Percentiles rank a stretch among this genome's conserved stretches.
Evolutionary conservation across 2,888 invertebrate genomes (phyloP).

Genomic region (Melanargia galathea): DNA sequence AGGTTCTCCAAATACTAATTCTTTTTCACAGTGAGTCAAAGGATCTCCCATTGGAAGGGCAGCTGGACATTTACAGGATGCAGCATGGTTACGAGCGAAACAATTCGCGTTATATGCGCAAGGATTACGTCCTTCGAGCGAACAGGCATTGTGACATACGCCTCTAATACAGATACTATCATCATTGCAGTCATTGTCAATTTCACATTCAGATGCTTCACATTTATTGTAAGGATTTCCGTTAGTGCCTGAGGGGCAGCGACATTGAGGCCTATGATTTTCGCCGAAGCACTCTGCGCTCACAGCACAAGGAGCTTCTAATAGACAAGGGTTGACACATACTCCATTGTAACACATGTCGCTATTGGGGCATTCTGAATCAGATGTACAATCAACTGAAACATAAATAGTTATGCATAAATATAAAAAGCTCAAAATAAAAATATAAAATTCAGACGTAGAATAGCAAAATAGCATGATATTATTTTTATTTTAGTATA

Average conservation of each 20-base stretch:
- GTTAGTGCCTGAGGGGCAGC: slow-evolving; percentile 87
- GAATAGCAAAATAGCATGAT: no score
- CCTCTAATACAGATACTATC: slow-evolving; percentile 87
- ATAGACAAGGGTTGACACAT: slow-evolving; percentile 90
- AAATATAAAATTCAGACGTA: background rate
- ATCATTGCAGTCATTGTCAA: slow-evolving; percentile 89
- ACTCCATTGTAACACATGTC: slow-evolving; percentile 92
- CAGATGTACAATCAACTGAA: slow-evolving; percentile 90
- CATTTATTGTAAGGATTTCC: slow-evolving; percentile 92
- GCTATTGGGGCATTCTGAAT: slow-evolving; percentile 90
- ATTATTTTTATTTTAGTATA: no score
- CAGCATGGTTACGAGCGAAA: slow-evolving; percentile 89
- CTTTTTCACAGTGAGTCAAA: slow-evolving; percentile 86
- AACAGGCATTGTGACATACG: slow-evolving; percentile 91
- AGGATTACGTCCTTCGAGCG: slow-evolving; percentile 83
- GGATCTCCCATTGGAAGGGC: slow-evolving; percentile 91
- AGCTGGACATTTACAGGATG: slow-evolving; percentile 91
- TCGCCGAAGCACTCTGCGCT: slow-evolving; percentile 93
- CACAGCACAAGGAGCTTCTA: slow-evolving; percentile 90
- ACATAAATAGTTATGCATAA: slow-evolving; percentile 39
- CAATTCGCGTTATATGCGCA: slow-evolving; percentile 93
- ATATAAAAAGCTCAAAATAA: background rate
- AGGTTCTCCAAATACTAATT: slow-evolving; percentile 77
- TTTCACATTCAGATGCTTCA: slow-evolving; percentile 89
- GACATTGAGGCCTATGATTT: slow-evolving; percentile 90